Evolutionary conservation across 1,140 invertebrate species (phyloP).

Genomic region (Drosophila repletoides): DNA sequence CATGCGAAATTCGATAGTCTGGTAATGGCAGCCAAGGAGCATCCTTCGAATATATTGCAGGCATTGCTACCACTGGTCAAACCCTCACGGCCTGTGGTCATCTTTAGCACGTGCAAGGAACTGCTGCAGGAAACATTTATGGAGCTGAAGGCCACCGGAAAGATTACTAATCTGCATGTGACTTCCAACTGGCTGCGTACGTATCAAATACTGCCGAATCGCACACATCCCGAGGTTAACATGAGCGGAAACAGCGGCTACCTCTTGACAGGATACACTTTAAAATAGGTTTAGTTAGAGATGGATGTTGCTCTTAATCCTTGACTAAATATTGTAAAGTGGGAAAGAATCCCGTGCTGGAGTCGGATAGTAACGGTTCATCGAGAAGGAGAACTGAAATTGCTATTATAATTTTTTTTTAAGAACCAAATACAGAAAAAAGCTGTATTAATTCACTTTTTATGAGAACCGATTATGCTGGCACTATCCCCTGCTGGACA

Average conservation of each 20-base stretch:
- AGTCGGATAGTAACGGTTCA: no score
- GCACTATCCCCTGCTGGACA: no score
- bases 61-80: conserved; percentile 89
- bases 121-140: conserved; percentile 91
- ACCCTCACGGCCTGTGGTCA: conserved; percentile 91
- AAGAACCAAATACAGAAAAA: not conserved
- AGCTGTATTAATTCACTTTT: no score
- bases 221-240: conserved; percentile 92
- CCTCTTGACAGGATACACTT: conserved; percentile 87
- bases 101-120: conserved; percentile 91
- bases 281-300: conserved; percentile 64
- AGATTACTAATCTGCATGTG: conserved; percentile 89
- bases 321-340: not conserved
- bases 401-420: not conserved
- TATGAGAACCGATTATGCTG: no score
- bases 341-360: no score
- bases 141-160: conserved; percentile 87
- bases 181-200: conserved; percentile 93
- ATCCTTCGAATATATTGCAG: conserved; percentile 90
- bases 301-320: not conserved
- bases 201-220: conserved; percentile 93
- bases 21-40: conserved; percentile 91
- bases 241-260: conserved; percentile 90
- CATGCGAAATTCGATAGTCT: conserved; percentile 89
- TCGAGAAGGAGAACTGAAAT: no score